Base-by-base conservation (phyloP, 2,113 vertebrate species). In the cattle (Bos taurus) region DNA sequence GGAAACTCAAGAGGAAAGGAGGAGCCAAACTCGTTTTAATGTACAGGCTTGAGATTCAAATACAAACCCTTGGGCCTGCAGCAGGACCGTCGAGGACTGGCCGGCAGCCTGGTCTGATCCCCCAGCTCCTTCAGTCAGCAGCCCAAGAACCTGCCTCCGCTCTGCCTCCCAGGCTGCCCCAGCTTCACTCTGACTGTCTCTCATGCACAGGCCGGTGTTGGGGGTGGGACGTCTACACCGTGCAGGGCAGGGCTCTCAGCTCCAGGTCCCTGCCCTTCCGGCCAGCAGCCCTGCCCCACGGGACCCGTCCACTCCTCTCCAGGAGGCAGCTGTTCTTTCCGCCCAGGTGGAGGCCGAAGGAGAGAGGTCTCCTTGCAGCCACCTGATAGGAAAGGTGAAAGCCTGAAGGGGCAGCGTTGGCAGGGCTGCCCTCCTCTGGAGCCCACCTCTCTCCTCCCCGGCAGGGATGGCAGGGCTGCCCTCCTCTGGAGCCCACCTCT, bases 311-410 rank as follows among this genome's bases (percentile, higher is more conserved):
- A 16, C 15, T 9, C 10, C n/a, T 77, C 13, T 16, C 59, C 33
- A 4, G 14, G 0, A 9, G 4, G 23, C 80, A 1, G 21, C 19
- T 5, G 56, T 23, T 25, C 54, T 21, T 71, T 17, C 50, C 15
- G 6, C 43, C 64, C 23, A 2, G 1, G 3, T 1, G 46, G 56
- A 95, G 77, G 36, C 23, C 1, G 17, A 19, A 40, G 60, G 33
- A n/a, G 17, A 28, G 15, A 8, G 5, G 56, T 21, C 56, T 2
- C n/a, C 81, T 30, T 50, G 40, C 54, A 10, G 19, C 78, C 84
- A 28, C 40, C 80, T 13, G 7, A 3, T 50, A 14, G 87, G 57
- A 50, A 57, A 26, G 7, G 6, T 48, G 48, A 57, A 52, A 59
- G 36, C 40, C 10, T 3, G 3, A 59, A 46, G 90, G 56, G 52